Base-by-base conservation (phyloP, 2,113 vertebrate species). In the Speoplatyrhinus poulsoni region DNA sequence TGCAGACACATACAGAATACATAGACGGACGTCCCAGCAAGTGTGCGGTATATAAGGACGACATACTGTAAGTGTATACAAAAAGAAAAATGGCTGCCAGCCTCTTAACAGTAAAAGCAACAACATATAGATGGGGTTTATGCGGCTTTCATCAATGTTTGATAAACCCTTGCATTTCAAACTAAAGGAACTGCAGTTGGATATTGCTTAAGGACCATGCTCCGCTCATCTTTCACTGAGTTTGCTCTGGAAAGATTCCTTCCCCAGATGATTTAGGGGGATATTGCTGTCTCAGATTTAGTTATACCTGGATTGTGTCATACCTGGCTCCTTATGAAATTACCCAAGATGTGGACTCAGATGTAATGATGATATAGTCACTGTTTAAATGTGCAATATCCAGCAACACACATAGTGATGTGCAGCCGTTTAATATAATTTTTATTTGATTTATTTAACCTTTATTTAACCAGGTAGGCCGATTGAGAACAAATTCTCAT, bases 121-220 rank as follows among this genome's bases (percentile, higher is more conserved):
- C 93, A 91, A 94, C 91, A 92, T 94, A 95, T 93, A 92, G 89
- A 81, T 81, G 90, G 62, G 67, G 69, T 82, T 95, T 94, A 93
- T 94, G 92, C 92, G 90, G 92, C 91, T 92, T 93, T 92, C 91
- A 92, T 94, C 90, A 93, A 92, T 94, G 93, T 94, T 94, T 95
- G 92, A 95, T 95, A 92, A 94, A 94, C 73, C 89, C 88, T 91
- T 77, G 49, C 13, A 52, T 15, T 93, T 36, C 49, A 33, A 67
- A 66, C 17, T n/a, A 69, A n/a, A 81, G 26, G 36, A 74, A 48
- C 49, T 13, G 47, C 49, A 87, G 90, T 85, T 69, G 81, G 62
- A 74, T 65, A 79, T 78, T 64, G 67, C 80, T 77, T 59, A 63
- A 75, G 77, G 62, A 69, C 77, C 57, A 62, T 54, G 46, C 32